Base-by-base conservation (phyloP, 1,140 invertebrate genomes). In the Trialeurodes vaporariorum region DNA sequence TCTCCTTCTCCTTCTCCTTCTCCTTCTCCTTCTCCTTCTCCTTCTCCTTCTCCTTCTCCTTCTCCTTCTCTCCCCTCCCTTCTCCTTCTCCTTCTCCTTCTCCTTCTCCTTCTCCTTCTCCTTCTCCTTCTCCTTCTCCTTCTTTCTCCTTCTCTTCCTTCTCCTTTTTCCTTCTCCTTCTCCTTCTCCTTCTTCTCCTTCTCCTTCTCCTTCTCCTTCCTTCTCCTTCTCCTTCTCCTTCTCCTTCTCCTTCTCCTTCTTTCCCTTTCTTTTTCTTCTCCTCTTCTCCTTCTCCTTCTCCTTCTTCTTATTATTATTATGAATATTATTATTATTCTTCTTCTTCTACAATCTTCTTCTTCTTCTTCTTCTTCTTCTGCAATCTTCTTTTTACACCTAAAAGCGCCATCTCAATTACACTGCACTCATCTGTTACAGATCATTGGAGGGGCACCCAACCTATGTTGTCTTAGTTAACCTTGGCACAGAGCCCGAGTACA, bases 391-490 rank as follows among this genome's bases (percentile, higher is more conserved):
- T n/a, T n/a, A n/a, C n/a, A n/a, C n/a, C n/a, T n/a, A n/a, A n/a
- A n/a, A n/a, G n/a, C n/a, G n/a, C n/a, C n/a, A n/a, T n/a, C n/a
- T n/a, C n/a, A n/a, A n/a, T 49, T 17, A 49, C 63, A 13, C 25
- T 27, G 25, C 17, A 23, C 27, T 17, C 25, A 21, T 27, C 11
- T 40, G 21, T 21, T 40, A 22, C 25, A 64, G 27, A 24, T 5
- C 21, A 9, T 21, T 27, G 21, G 22, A 17, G 1, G 67, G 67
- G 61, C 65, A 70, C 64, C 58, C 70, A 13, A 70, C 67, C 12
- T 70, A 65, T 25, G 63, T 70, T 22, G 25, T 68, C 21, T 26
- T 68, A n/a, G 25, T 70, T 2, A 70, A 70, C 58, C 64, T 70
- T 9, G 70, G 70, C n/a, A 66, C 66, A 59, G 62, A 67, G n/a